Conservation (phyloP, 37 sponge, comb jelly and placozoan genomes). For the Beroe forskalii region DNA sequence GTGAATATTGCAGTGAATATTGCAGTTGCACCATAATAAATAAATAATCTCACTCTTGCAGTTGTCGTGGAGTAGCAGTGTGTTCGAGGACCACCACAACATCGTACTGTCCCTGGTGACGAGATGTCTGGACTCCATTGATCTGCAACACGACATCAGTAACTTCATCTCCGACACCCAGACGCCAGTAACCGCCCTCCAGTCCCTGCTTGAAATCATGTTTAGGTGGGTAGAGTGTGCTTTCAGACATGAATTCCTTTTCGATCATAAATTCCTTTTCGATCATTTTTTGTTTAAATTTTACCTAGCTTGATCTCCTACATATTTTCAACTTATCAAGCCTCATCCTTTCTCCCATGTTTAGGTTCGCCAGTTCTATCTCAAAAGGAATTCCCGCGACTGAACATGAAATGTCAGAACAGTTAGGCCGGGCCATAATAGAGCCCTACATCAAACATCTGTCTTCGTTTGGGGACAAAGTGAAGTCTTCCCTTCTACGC, state of each 20-base stretch:
- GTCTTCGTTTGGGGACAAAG: slow-evolving; percentile 8
- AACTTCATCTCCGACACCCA: slow-evolving; percentile 4
- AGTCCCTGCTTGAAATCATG: not conserved
- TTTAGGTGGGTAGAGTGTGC: not conserved
- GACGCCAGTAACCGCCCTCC: slow-evolving; percentile 39
- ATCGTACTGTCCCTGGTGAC: slow-evolving; percentile 39
- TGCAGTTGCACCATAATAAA: too few species aligned
- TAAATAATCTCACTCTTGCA: too few species aligned
- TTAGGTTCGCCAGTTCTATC: slow-evolving; percentile 12
- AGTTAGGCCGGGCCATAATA: slow-evolving; percentile 3
- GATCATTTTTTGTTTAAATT: too few species aligned
- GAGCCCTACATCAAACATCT: slow-evolving; percentile 2
- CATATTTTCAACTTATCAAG: too few species aligned
- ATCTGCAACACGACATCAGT: slow-evolving; percentile 29
- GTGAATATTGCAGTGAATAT: too few species aligned
- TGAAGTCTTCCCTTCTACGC: slow-evolving; percentile 2
- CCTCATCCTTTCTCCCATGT: too few species aligned
- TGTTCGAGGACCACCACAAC: not conserved
- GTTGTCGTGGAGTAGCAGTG: slow-evolving; percentile 18
- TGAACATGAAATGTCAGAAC: not conserved
- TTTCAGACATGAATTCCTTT: too few species aligned
- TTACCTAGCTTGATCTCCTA: too few species aligned
- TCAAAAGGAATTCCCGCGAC: not conserved
- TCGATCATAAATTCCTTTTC: too few species aligned
- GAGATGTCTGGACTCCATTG: slow-evolving; percentile 1